Evolutionary conservation across 2,113 vertebrate species (phyloP).

Genomic region (Thomomys bottae): DNA sequence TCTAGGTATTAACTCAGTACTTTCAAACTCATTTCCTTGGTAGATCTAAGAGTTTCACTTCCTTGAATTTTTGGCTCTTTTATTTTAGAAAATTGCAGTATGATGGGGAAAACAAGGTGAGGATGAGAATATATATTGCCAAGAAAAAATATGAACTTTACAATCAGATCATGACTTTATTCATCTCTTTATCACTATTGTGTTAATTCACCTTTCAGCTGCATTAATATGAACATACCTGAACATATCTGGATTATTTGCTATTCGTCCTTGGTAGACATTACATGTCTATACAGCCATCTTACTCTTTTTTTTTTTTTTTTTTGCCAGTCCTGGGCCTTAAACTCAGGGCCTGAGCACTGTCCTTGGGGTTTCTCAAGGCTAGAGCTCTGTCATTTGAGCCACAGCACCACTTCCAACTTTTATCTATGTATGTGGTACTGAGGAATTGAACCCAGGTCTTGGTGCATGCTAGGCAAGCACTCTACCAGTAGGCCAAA

Average conservation of each 20-base stretch:
- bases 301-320: background rate
- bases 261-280: background rate
- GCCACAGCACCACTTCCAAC: no score
- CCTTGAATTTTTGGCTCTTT: background rate
- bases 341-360: no score
- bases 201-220: background rate
- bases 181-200: background rate
- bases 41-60: background rate
- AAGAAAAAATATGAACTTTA: background rate
- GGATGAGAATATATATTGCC: background rate
- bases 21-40: background rate
- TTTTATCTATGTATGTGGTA: no score
- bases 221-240: background rate
- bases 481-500: no score
- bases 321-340: background rate
- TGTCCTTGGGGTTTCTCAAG: no score
- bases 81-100: constrained; percentile 17
- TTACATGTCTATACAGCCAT: background rate
- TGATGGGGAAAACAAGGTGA: constrained; percentile 5
- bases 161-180: background rate
- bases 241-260: background rate
- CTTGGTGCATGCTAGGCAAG: no score
- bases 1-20: background rate
- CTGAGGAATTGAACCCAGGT: no score
- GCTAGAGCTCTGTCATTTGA: no score